Evolutionary conservation across 2,888 invertebrate species (phyloP), one percentile per base, ranked within the genome.

Genomic region (Megamerina dolium): DNA sequence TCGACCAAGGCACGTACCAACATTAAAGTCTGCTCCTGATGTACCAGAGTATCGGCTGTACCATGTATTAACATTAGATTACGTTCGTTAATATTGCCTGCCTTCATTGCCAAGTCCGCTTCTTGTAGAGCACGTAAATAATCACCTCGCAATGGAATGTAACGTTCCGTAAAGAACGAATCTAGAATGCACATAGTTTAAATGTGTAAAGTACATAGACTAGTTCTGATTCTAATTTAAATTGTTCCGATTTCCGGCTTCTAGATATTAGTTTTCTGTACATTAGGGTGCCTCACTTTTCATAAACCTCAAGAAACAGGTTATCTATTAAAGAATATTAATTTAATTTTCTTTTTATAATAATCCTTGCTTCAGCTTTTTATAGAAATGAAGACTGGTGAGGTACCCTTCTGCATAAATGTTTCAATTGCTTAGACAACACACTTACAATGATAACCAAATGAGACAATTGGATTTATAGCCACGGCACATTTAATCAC

Each of bases 111-210:
- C 54, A 91, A 77, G 62, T 91, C 90, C 21, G 85, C 79, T 47
- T 82, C 84, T 58, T 83, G 82, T 59, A 87, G 81, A n/a, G 82
- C 80, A 18, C 77, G 70, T 56, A 79, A 73, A 67, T 85, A 82
- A 57, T 83, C 83, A 2, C 78, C 76, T 29, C 78, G 78, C 75
- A 87, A 78, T 1, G 91, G 90, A 77, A 90, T 81, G 72, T 89
- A 91, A 29, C 91, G 79, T 74, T 95, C 94, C 46, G 92, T 86
- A 74, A 89, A 94, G 58, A 84, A 88, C 5, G 94, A 87, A 73
- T 87, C 88, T 89, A 65, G 29, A 37, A 32, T 12, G 31, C n/a
- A n/a, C n/a, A n/a, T n/a, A n/a, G n/a, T n/a, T n/a, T n/a, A n/a
- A n/a, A n/a, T n/a, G n/a, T n/a, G n/a, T n/a, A n/a, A n/a, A n/a